Conservation (phyloP, 2,888 invertebrate genomes). For the Drosophila subsilvestris region DNA sequence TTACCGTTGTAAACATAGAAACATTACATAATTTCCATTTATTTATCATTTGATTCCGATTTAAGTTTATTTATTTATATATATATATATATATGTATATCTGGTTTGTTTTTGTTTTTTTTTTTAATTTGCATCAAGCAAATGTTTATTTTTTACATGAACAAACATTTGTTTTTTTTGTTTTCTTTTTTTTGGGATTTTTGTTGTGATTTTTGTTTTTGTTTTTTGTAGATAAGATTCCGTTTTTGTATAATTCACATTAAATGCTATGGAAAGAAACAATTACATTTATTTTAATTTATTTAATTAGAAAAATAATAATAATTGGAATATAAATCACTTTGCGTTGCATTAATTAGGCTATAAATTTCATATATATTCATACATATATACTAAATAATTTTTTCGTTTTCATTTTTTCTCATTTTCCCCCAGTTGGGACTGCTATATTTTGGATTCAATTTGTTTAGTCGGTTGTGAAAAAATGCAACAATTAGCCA, state of each 20-base stretch:
- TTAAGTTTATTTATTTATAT: constrained; percentile 44
- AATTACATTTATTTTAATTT: constrained; percentile 74
- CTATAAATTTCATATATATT: constrained; percentile 68
- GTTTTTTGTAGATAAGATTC: constrained; percentile 50
- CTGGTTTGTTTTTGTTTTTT: constrained; percentile 18
- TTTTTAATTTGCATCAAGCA: constrained; percentile 42
- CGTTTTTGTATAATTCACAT: constrained; percentile 62
- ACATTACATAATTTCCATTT: constrained; percentile 44
- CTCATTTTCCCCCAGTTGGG: constrained; percentile 53
- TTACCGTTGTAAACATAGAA: constrained; percentile 70
- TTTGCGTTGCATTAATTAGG: constrained; percentile 69
- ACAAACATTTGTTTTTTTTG: constrained; percentile 41
- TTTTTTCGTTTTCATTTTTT: constrained; percentile 44
- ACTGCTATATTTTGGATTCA: constrained; percentile 37
- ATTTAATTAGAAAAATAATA: constrained; percentile 77
- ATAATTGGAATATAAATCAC: constrained; percentile 80
- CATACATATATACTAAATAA: constrained; percentile 65
- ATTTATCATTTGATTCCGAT: constrained; percentile 45
- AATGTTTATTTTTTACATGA: constrained; percentile 48
- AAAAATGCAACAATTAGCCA: constrained; percentile 39
- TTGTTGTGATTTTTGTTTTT: constrained; percentile 33
- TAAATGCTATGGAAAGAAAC: constrained; percentile 78
- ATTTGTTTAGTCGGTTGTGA: constrained; percentile 30
- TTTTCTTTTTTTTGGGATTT: constrained; percentile 37
- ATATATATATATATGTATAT: constrained; percentile 22